Evolutionary conservation across 2,797 vertebrate genomes (phyloP).

Genomic region (Micromesistius poutassou): DNA sequence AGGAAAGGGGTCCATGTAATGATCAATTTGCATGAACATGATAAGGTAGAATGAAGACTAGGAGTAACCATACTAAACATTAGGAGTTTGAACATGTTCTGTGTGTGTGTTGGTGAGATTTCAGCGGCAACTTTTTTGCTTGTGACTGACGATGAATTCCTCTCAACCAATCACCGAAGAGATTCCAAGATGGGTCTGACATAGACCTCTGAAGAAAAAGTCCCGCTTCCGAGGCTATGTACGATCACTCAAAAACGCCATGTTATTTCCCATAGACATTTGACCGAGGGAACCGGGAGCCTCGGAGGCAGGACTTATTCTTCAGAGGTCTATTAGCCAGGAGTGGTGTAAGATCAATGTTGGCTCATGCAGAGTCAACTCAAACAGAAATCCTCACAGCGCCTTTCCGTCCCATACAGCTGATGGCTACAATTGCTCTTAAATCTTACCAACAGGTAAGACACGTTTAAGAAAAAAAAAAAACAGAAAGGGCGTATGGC

Average conservation of each 20-base stretch:
- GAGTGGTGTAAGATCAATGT: not conserved
- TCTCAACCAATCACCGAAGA: not conserved
- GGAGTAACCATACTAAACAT: not conserved
- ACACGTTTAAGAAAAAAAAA: not conserved
- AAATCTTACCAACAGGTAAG: not conserved
- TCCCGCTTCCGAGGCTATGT: no score
- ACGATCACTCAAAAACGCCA: no score
- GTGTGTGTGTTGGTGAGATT: no score
- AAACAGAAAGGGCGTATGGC: not conserved
- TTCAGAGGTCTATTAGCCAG: no score
- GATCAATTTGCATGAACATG: not conserved
- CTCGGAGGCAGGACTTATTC: no score
- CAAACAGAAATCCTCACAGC: not conserved
- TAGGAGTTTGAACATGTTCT: not conserved
- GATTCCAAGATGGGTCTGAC: not conserved
- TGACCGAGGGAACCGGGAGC: no score
- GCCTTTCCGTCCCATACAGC: not conserved
- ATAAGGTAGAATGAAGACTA: not conserved
- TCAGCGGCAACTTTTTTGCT: no score
- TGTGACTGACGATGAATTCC: not conserved
- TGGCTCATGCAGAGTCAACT: not conserved
- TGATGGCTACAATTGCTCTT: not conserved
- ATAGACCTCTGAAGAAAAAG: no score
- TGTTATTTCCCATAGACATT: no score
- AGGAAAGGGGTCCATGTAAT: no score